Percentiles rank a stretch among this genome's conserved stretches.
Evolutionary conservation across 2,113 vertebrate genomes (phyloP).

Genomic region (Cichladusa arquata): DNA sequence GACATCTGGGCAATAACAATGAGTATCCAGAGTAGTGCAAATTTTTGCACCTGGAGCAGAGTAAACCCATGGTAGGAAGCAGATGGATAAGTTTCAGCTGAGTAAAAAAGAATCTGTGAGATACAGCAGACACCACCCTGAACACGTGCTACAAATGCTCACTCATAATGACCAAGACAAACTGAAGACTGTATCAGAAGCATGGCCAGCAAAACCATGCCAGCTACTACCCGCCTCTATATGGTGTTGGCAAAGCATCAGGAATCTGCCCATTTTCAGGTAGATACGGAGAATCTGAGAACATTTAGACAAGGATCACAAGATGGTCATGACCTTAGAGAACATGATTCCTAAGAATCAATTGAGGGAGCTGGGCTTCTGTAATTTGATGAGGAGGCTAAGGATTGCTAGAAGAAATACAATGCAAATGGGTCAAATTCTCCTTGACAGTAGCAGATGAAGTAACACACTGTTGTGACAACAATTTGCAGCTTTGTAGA

Average conservation of each 20-base stretch:
- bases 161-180: not conserved
- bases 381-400: not conserved
- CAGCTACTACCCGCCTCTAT: not conserved
- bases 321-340: not conserved
- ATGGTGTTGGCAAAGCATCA: not conserved
- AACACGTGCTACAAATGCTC: accelerated
- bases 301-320: not conserved
- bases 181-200: not conserved
- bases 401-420: not conserved
- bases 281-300: not conserved
- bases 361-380: not conserved
- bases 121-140: not conserved
- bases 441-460: not conserved
- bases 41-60: not conserved
- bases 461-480: not conserved
- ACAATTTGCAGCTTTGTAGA: not conserved
- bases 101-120: not conserved
- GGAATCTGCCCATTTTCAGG: not conserved
- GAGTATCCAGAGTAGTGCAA: not conserved
- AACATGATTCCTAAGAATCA: not conserved
- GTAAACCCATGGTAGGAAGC: not conserved
- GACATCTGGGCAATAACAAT: not conserved
- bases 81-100: not conserved
- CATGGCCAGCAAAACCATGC: not conserved
- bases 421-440: not conserved